Percentiles rank a stretch among this genome's conserved stretches.
Conservation (phyloP, 2,888 invertebrate genomes). For the Ceraclea dissimilis region DNA sequence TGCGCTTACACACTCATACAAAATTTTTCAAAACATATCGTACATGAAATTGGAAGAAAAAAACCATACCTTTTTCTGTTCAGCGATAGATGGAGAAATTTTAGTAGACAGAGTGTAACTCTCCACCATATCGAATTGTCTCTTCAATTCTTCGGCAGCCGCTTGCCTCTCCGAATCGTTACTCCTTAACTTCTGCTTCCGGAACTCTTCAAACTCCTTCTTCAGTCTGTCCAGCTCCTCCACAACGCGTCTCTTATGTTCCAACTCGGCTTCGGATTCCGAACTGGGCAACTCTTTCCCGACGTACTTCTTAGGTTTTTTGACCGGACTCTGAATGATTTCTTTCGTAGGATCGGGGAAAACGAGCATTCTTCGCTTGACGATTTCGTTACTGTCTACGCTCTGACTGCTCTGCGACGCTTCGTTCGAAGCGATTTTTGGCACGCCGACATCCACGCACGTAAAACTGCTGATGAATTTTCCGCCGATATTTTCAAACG, state of each 20-base stretch:
- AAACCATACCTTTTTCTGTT: not conserved
- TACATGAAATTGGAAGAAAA: not conserved
- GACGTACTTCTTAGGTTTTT: not conserved
- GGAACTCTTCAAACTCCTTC: slow-evolving; percentile 14
- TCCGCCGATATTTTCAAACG: not conserved
- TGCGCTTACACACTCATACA: too few species aligned
- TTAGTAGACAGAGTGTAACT: slow-evolving; percentile 10
- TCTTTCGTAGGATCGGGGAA: not conserved
- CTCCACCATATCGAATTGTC: slow-evolving; percentile 22
- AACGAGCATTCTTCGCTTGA: not conserved
- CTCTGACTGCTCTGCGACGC: not conserved
- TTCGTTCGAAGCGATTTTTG: not conserved
- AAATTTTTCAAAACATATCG: too few species aligned
- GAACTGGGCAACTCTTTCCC: not conserved
- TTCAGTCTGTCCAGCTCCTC: slow-evolving; percentile 14
- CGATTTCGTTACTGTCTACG: not conserved
- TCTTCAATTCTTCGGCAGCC: slow-evolving; percentile 17
- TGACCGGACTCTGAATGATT: not conserved
- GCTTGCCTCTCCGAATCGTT: slow-evolving; percentile 4
- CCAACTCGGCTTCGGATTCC: slow-evolving; percentile 6
- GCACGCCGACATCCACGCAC: not conserved
- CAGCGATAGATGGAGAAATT: not conserved
- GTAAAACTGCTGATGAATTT: not conserved
- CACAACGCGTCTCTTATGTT: slow-evolving; percentile 5
- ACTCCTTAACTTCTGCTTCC: slow-evolving; percentile 5